These are phyloP conservation scores for Platypus cylindrus DNA, from an alignment of 2,888 invertebrate species.

Conservation along the genomic window DNA sequence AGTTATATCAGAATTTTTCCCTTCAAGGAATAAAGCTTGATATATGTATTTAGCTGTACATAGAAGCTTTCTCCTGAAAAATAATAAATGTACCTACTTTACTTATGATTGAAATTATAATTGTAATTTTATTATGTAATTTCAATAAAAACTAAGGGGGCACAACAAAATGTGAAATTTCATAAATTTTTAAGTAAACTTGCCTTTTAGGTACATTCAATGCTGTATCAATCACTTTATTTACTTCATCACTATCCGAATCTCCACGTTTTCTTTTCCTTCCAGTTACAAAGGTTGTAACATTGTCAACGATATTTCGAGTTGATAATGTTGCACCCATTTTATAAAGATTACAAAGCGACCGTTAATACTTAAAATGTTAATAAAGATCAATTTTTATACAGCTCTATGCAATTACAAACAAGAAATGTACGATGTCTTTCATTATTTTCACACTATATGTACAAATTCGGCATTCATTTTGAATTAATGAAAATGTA, in stretches of 20 bases:
- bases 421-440: too few relatives aligned
- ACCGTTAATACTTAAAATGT: too few relatives aligned
- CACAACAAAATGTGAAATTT: constrained; percentile 1
- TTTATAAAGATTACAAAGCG: not conserved
- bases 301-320: constrained; percentile 32
- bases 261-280: constrained; percentile 45
- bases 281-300: constrained; percentile 36
- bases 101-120: not conserved
- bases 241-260: constrained; percentile 38
- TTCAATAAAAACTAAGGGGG: too few relatives aligned
- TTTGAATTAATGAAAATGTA: too few relatives aligned
- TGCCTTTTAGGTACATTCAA: constrained; percentile 54
- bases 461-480: too few relatives aligned
- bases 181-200: constrained; percentile 12
- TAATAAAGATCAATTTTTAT: not conserved
- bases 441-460: too few relatives aligned
- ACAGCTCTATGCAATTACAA: too few relatives aligned
- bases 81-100: constrained; percentile 11
- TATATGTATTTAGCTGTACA: constrained; percentile 70
- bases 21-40: constrained; percentile 60
- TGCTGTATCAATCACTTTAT: constrained; percentile 41
- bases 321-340: constrained; percentile 39
- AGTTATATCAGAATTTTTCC: constrained; percentile 61
- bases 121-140: not conserved
- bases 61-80: constrained; percentile 47